Base-by-base conservation (phyloP, 2,888 invertebrate genomes). In the Sipha maydis region DNA sequence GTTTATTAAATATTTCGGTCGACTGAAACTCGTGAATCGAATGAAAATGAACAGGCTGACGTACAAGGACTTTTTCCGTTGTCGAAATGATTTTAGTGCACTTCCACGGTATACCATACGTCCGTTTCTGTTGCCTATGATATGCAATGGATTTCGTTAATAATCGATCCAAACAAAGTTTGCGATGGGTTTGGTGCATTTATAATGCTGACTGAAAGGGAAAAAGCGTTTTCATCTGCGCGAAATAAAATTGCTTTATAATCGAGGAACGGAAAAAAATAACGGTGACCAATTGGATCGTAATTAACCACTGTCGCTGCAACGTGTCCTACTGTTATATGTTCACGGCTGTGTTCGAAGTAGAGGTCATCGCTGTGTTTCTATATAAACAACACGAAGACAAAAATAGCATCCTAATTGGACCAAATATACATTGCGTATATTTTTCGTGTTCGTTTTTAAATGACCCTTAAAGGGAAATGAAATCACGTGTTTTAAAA, bases 391-490 rank as follows among this genome's bases (percentile, higher is more conserved):
- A 78, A 78, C 28, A 28, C 41, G 61, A 3, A 11, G 38, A 82
- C 80, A 82, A 82, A 80, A 69, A 34, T 0, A 8, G 56, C 38
- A 1, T 19, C 56, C 79, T 86, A 86, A 86, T 86, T 86, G 79
- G 79, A 75, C 61, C 41, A 48, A 88, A 88, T 73, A 86, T 56
- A 67, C 48, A 82, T 79, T 56, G 75, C 61, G 8, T 21, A n/a
- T n/a, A n/a, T n/a, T n/a, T n/a, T n/a, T 71, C 79, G 19, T 56
- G 5, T 34, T 82, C 19, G 21, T 67, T 82, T 82, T 75, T 48
- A 75, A 82, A 88, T 67, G 88, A 82, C 88, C 88, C 80, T 82
- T 82, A 48, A 48, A 48, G 67, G 75, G 75, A 80, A 48, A 88
- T 25, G 88, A 75, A 41, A 82, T 76, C 82, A 86, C 17, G 56